Conservation (phyloP, 2,797 vertebrate genomes). For the Poeciliopsis gracilis region DNA sequence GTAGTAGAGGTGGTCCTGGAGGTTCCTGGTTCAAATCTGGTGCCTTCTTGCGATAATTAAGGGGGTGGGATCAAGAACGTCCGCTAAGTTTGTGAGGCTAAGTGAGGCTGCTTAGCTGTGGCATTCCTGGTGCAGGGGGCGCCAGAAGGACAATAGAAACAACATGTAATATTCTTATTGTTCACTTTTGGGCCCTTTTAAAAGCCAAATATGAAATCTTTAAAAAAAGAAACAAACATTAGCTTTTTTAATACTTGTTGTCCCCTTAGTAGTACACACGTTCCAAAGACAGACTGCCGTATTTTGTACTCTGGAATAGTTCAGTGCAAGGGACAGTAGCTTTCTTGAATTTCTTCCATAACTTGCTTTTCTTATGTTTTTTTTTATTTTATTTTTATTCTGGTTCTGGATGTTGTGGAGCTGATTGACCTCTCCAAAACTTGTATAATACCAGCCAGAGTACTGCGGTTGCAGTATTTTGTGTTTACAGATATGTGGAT, state of each 20-base stretch:
- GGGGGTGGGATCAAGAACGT: not conserved
- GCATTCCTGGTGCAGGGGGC: not conserved
- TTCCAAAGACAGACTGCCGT: not conserved
- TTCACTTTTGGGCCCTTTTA: not conserved
- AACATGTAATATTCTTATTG: not conserved
- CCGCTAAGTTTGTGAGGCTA: not conserved
- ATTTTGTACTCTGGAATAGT: not conserved
- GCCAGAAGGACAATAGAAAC: not conserved
- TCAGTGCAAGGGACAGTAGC: not conserved
- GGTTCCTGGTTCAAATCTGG: not conserved
- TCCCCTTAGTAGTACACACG: not conserved
- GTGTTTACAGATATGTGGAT: not conserved
- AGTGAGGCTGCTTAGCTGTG: not conserved
- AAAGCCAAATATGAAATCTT: not conserved
- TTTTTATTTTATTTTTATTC: not conserved
- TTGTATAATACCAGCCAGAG: not conserved
- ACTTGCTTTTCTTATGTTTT: not conserved
- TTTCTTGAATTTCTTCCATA: not conserved
- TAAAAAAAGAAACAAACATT: not conserved
- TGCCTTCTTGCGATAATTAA: not conserved
- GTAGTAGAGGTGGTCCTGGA: not conserved
- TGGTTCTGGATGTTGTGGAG: not conserved
- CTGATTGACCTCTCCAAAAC: not conserved
- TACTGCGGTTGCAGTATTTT: not conserved
- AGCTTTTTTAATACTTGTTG: not conserved